Percentiles rank a stretch among this genome's conserved stretches.
Conservation (phyloP, 1,140 invertebrate species). For the Brevipalpus yothersi region DNA sequence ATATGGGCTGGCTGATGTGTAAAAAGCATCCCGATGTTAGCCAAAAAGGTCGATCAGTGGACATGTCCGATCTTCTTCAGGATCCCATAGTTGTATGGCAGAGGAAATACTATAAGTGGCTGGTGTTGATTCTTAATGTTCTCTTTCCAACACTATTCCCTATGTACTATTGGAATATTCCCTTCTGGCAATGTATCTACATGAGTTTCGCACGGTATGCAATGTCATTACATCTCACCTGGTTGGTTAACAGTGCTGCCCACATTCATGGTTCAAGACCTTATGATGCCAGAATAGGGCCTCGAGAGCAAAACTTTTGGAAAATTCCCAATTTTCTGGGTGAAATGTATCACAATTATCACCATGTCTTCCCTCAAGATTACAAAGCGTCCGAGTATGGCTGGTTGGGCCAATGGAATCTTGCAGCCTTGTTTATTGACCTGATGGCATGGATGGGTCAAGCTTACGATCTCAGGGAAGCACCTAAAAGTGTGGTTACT, state of each 20-base stretch:
- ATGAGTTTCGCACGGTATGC: slow-evolving; percentile 54
- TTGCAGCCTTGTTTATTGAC: slow-evolving; percentile 34
- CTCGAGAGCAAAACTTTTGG: slow-evolving; percentile 18
- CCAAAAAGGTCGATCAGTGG: slow-evolving; percentile 54
- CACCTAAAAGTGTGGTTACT: background rate
- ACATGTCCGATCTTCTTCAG: slow-evolving; percentile 51
- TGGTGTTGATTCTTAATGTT: background rate
- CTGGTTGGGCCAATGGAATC: slow-evolving; percentile 27
- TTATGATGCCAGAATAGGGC: slow-evolving; percentile 23
- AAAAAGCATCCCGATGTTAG: slow-evolving; percentile 52
- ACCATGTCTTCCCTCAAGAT: slow-evolving; percentile 86
- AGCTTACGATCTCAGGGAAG: slow-evolving; percentile 29
- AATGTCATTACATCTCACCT: slow-evolving; percentile 57
- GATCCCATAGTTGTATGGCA: slow-evolving; percentile 67
- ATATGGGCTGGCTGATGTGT: slow-evolving; percentile 48
- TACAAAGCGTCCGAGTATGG: slow-evolving; percentile 64
- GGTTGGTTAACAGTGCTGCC: slow-evolving; percentile 55
- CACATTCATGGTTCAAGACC: slow-evolving; percentile 25
- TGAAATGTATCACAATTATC: slow-evolving; percentile 46
- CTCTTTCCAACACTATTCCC: background rate
- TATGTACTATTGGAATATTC: background rate
- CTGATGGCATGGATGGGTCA: slow-evolving; percentile 32
- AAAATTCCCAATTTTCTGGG: background rate
- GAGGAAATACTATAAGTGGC: slow-evolving; percentile 20
- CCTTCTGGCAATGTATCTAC: slow-evolving; percentile 18